These are phyloP conservation scores for Uria lomvia DNA, from an alignment of 2,113 vertebrate genomes.

Conservation along the genomic window DNA sequence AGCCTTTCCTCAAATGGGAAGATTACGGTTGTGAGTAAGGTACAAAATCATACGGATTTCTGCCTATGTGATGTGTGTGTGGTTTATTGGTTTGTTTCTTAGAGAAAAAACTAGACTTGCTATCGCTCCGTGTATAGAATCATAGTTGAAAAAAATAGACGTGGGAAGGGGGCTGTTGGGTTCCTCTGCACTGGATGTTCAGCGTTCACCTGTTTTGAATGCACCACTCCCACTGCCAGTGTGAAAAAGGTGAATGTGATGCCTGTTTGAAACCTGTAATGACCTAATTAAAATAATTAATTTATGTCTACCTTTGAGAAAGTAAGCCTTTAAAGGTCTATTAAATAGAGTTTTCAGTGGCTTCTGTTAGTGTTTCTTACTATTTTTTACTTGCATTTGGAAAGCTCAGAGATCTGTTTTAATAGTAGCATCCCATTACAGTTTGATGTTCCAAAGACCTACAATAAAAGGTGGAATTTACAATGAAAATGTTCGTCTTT, in stretches of 20 bases:
- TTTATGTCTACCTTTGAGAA: background rate
- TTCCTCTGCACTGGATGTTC: background rate
- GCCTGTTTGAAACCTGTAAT: background rate
- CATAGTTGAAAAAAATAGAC: background rate
- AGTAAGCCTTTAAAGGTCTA: background rate
- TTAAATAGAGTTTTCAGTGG: background rate
- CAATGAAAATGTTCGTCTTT: background rate
- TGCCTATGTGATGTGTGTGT: background rate
- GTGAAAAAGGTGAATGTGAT: background rate
- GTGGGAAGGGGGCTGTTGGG: accelerated
- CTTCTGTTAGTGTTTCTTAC: background rate
- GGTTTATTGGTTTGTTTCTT: background rate
- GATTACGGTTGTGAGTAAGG: background rate
- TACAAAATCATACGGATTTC: background rate
- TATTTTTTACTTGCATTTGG: background rate
- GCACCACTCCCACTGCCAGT: accelerated
- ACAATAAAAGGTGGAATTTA: background rate
- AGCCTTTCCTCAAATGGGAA: background rate
- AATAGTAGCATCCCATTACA: background rate
- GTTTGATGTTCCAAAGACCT: background rate
- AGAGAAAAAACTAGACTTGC: background rate
- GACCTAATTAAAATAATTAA: background rate
- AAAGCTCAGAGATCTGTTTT: background rate
- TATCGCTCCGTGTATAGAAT: background rate
- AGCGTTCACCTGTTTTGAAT: background rate